Percentiles rank a stretch among this genome's conserved stretches.
phyloP scores from a whole-genome alignment of 1,140 invertebrate species.

The Nomia melanderi region DNA sequence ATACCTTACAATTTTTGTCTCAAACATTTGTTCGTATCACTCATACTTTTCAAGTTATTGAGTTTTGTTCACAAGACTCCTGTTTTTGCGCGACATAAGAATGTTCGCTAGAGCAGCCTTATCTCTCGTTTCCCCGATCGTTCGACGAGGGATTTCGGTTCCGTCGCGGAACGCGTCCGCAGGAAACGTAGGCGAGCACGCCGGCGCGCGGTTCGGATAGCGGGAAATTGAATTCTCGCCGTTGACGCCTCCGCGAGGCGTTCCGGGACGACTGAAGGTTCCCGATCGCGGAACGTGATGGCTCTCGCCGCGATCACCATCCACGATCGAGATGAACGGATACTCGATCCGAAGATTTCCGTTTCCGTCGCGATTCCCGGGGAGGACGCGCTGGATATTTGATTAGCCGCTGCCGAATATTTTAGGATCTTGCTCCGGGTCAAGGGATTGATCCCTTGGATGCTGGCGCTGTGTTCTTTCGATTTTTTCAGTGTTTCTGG shows the following conservation, averaged over 20 bases:
- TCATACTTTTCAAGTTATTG: too few relatives aligned
- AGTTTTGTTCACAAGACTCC: too few relatives aligned
- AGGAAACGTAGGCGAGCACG: constrained; percentile 2
- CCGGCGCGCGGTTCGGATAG: constrained; percentile 2
- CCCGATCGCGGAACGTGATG: constrained; percentile 32
- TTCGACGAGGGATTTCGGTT: too few relatives aligned
- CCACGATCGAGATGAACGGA: constrained; percentile 35
- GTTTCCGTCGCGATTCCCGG: constrained; percentile 55
- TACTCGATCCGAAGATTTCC: constrained; percentile 64
- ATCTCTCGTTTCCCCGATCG: too few relatives aligned
- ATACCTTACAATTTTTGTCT: too few relatives aligned
- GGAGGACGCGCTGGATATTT: constrained; percentile 46
- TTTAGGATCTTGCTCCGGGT: constrained; percentile 19
- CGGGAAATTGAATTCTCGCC: constrained; percentile 55
- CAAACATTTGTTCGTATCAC: too few relatives aligned
- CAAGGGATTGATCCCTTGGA: constrained; percentile 49
- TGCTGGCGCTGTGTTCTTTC: too few relatives aligned
- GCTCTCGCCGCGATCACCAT: constrained; percentile 40
- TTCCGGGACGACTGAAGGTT: constrained; percentile 1
- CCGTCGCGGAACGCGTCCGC: background rate
- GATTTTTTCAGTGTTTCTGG: too few relatives aligned
- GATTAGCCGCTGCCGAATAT: constrained; percentile 53
- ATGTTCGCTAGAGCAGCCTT: too few relatives aligned
- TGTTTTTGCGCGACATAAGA: too few relatives aligned
- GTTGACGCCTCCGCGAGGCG: background rate